Base-by-base conservation (phyloP, 1,140 invertebrate species). In the Reticulitermes speratus region DNA sequence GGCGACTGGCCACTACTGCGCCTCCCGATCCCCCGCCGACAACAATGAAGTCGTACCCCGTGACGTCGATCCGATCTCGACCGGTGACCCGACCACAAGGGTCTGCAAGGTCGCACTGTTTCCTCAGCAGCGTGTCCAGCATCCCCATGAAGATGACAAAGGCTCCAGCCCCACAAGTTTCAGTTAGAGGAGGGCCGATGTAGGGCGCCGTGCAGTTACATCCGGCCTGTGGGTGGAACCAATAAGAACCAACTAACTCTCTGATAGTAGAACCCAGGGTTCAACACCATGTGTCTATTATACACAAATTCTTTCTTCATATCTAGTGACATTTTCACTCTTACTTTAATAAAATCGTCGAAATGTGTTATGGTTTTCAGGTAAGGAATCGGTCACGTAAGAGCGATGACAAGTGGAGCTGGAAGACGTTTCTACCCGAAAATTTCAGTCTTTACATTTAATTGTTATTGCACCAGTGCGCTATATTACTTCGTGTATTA, bases 61-160 rank as follows among this genome's bases (percentile, higher is more conserved):
- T 25, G 21, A 16, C 23, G 75, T 25, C 30, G n/a, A 21, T 21
- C 38, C 9, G 19, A 3, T 12, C 16, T 83, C 32, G 11, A 81
- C 21, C 25, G 0, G 52, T 88, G 8, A 93, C 90, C 85, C 93
- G 90, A 55, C 92, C 89, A 87, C 93, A 93, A 2, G 92, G 88
- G 85, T 92, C 90, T 8, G 92, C 91, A 21, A 93, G 89, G 45
- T 91, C 91, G 14, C 91, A 90, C 87, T 92, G 91, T 14, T 90
- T 89, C 14, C 96, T 91, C 52, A 97, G 92, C 89, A 96, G 96
- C 0, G 96, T 96, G 89, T 96, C 96, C 32, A 96, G 92, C 0
- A 97, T 92, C 7, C 96, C 96, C 96, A 97, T 97, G 90, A 96
- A 97, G 14, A 96, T 93, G 96, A 96, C 96, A 89, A 96, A 96